These are phyloP conservation scores for Meloidogyne chitwoodi DNA, from an alignment of 1,140 invertebrate species.

Conservation along the genomic window DNA sequence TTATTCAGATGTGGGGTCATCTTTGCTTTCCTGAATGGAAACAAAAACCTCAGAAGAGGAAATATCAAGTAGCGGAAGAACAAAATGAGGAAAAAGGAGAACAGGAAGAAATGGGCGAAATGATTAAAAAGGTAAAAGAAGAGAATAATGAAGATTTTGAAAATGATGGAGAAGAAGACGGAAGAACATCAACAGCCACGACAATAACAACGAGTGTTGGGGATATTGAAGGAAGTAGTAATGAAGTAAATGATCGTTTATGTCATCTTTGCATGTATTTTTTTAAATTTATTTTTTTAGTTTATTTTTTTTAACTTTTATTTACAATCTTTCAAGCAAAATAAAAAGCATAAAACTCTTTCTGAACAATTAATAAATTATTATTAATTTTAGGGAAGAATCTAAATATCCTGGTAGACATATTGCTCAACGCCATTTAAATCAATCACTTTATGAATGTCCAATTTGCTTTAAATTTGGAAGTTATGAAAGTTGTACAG, in stretches of 20 bases:
- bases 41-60: slow-evolving; percentile 39
- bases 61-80: neutral
- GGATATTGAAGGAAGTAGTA: neutral
- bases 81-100: neutral
- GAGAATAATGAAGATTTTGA: neutral
- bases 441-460: slow-evolving; percentile 49
- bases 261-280: slow-evolving; percentile 21
- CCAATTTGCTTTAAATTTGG: slow-evolving; percentile 46
- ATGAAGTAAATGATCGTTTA: slow-evolving; percentile 11
- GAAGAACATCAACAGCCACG: neutral
- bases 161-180: neutral
- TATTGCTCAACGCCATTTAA: slow-evolving; percentile 53
- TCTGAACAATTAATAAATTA: too few species aligned
- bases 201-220: neutral
- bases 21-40: slow-evolving; percentile 51
- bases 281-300: too few species aligned
- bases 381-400: slow-evolving; percentile 43
- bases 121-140: slow-evolving; percentile 1
- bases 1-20: slow-evolving; percentile 42
- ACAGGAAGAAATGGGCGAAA: neutral
- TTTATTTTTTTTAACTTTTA: too few species aligned
- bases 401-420: slow-evolving; percentile 52
- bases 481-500: slow-evolving; percentile 49
- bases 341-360: too few species aligned
- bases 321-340: too few species aligned